phyloP scores from a whole-genome alignment of 2,797 vertebrate species.

The Ciconia nigra region DNA sequence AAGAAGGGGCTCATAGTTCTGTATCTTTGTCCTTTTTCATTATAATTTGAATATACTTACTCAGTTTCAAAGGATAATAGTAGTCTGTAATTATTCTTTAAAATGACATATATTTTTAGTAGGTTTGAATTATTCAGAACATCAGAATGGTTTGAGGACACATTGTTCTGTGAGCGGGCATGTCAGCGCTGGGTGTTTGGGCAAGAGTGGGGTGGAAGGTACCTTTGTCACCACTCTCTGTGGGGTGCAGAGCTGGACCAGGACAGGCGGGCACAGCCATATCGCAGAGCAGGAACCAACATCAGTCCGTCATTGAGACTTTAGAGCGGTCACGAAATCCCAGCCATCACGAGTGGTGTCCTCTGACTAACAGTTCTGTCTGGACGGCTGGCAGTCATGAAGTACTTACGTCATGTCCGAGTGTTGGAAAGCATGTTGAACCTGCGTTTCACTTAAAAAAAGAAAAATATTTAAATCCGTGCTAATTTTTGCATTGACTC shows the following conservation, averaged over 20 bases:
- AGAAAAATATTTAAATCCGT: neutral
- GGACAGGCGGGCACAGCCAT: neutral
- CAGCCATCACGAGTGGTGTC: accelerated
- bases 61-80: constrained; percentile 8
- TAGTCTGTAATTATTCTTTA: constrained; percentile 11
- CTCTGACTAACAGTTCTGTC: neutral
- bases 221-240: neutral
- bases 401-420: neutral
- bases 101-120: constrained; percentile 37
- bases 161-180: neutral
- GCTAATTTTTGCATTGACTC: neutral
- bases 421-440: neutral
- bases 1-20: neutral
- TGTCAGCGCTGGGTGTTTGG: neutral
- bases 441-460: neutral
- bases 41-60: neutral
- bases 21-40: neutral
- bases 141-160: neutral
- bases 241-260: neutral
- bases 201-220: neutral
- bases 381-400: neutral
- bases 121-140: constrained; percentile 29
- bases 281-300: neutral
- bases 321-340: neutral
- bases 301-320: neutral